Conservation (phyloP, 2,797 vertebrate genomes). For the Acridotheres tristis region DNA sequence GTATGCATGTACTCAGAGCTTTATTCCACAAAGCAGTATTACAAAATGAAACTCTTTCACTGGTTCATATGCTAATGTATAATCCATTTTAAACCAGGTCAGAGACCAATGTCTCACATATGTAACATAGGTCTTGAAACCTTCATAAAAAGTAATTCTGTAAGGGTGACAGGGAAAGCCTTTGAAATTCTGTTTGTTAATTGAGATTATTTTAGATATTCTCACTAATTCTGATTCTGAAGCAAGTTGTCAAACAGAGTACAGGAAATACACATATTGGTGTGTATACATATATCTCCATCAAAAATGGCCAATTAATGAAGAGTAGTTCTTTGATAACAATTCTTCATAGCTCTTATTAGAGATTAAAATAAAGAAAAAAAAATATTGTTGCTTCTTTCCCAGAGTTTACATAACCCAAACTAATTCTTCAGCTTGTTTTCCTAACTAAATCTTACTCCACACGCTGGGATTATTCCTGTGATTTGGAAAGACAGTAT, state of each 20-base stretch:
- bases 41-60: not conserved
- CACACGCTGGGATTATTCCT: not conserved
- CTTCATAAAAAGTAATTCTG: not conserved
- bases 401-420: not conserved
- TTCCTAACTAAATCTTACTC: slow-evolving; percentile 4
- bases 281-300: not conserved
- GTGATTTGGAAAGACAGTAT: not conserved
- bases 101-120: not conserved
- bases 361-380: not conserved
- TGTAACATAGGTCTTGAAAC: not conserved
- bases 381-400: not conserved
- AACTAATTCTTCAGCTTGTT: not conserved
- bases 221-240: not conserved
- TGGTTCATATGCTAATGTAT: not conserved
- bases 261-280: not conserved
- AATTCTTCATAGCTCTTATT: not conserved
- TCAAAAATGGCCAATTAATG: not conserved
- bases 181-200: not conserved
- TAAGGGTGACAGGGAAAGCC: not conserved
- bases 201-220: not conserved
- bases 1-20: not conserved
- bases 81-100: not conserved
- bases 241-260: not conserved
- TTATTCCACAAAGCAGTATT: not conserved
- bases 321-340: not conserved